A percentile compares a stretch with the other conserved stretches of the same genome.
Evolutionary conservation across 2,113 vertebrate genomes (phyloP).

Genomic region (Dolichallabes microphthalmus): DNA sequence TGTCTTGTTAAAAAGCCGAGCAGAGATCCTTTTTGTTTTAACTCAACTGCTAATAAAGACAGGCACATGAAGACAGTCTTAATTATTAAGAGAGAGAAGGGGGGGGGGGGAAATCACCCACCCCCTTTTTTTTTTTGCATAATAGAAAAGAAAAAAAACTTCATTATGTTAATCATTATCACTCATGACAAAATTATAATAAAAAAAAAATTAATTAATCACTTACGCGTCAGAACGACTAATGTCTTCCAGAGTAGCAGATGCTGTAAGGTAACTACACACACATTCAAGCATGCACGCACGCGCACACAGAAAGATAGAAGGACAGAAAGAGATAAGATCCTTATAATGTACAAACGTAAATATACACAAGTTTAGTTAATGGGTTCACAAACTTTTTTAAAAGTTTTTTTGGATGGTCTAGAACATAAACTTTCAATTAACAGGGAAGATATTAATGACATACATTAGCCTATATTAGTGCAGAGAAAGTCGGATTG

Average conservation of each 20-base stretch:
- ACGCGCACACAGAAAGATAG: conserved; percentile 54
- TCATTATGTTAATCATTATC: not conserved
- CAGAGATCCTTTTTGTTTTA: not conserved
- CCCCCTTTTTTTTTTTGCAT: not conserved
- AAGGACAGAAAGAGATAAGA: not conserved
- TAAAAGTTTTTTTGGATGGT: not conserved
- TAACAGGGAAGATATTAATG: not conserved
- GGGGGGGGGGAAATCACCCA: no score
- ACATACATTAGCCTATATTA: not conserved
- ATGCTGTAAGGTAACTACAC: conserved; percentile 81
- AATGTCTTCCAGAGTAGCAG: conserved; percentile 82
- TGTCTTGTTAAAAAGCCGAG: not conserved
- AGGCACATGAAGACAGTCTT: not conserved
- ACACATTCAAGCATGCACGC: conserved; percentile 55
- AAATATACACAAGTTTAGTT: not conserved
- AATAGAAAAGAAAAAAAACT: not conserved
- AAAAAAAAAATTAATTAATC: not conserved
- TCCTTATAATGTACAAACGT: not conserved
- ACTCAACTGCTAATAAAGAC: not conserved
- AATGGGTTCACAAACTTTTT: not conserved
- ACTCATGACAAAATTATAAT: not conserved
- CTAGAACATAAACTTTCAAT: not conserved
- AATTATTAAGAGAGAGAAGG: not conserved
- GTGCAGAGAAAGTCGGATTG: not conserved
- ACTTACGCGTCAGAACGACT: conserved; percentile 79